Percentiles rank a stretch among this genome's conserved stretches.
These are phyloP conservation scores for Scylla paramamosain DNA, from an alignment of 1,140 invertebrate genomes.

Conservation along the genomic window DNA sequence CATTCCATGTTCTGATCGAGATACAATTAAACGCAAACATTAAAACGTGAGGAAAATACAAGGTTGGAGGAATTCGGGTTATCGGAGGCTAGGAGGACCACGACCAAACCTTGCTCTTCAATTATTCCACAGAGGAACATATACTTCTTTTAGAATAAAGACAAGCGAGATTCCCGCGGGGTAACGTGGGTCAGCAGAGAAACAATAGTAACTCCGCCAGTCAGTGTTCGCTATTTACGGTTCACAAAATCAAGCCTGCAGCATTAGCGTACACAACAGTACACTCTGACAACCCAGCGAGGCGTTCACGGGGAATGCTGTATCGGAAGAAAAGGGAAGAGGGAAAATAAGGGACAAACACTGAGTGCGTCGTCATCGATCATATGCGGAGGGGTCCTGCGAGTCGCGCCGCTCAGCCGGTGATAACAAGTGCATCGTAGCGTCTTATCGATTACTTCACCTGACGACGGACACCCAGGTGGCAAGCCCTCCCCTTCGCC, in stretches of 20 bases:
- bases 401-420: slow-evolving; percentile 2
- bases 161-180: background rate
- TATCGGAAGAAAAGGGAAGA: background rate
- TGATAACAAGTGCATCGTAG: slow-evolving; percentile 22
- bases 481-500: background rate
- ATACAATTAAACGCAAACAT: background rate
- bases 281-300: slow-evolving; percentile 5
- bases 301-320: background rate
- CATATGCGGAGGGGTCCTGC: background rate
- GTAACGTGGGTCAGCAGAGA: background rate
- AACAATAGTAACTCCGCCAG: background rate
- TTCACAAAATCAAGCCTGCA: background rate
- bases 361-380: background rate
- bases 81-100: background rate
- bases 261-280: background rate
- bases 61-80: background rate
- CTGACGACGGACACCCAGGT: background rate
- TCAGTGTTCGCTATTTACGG: background rate
- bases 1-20: background rate
- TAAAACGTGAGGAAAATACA: background rate
- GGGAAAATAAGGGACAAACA: background rate
- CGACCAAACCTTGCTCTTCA: background rate
- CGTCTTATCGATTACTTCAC: slow-evolving; percentile 22
- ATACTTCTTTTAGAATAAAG: background rate
- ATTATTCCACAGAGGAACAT: background rate